Conservation (phyloP, 2,797 vertebrate genomes). For the Siniperca obscura region DNA sequence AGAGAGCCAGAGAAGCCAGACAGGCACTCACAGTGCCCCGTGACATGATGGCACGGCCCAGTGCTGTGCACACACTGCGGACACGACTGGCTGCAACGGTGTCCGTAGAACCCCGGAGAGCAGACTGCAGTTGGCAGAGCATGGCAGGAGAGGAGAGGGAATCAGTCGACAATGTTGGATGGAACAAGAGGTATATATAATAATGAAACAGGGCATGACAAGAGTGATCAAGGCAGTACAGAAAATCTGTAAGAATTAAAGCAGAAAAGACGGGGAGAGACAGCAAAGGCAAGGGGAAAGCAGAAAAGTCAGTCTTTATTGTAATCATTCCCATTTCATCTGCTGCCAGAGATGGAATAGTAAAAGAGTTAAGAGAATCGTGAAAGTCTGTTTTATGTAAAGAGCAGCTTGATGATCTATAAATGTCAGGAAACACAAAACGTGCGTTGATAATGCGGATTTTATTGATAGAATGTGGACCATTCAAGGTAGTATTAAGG, state of each 20-base stretch:
- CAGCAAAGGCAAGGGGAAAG: slow-evolving; percentile 50
- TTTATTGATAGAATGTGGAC: slow-evolving; percentile 45
- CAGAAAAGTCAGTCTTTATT: slow-evolving; percentile 67
- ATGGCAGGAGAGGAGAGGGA: slow-evolving; percentile 40
- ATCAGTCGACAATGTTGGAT: slow-evolving; percentile 49
- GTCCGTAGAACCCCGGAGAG: slow-evolving; percentile 93
- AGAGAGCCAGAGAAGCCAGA: slow-evolving; percentile 93
- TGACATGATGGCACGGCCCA: slow-evolving; percentile 94
- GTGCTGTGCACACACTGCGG: slow-evolving; percentile 95
- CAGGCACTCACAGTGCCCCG: slow-evolving; percentile 94
- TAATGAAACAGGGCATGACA: slow-evolving; percentile 66
- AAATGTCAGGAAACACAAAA: slow-evolving; percentile 56
- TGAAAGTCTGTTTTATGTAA: slow-evolving; percentile 65
- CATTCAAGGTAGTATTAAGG: slow-evolving; percentile 18
- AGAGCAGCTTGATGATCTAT: slow-evolving; percentile 55
- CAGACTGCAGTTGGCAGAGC: slow-evolving; percentile 86
- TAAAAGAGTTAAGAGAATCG: slow-evolving; percentile 58
- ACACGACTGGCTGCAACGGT: slow-evolving; percentile 93
- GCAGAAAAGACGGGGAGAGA: slow-evolving; percentile 46
- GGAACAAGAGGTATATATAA: slow-evolving; percentile 63
- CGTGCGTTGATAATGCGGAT: slow-evolving; percentile 47
- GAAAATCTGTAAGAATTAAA: slow-evolving; percentile 63
- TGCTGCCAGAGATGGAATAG: slow-evolving; percentile 55
- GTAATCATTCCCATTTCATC: slow-evolving; percentile 64
- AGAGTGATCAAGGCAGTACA: slow-evolving; percentile 63